Evolutionary conservation across 92 coral and sea anemone species (phyloP).

Genomic region (Plumapathes pennacea): DNA sequence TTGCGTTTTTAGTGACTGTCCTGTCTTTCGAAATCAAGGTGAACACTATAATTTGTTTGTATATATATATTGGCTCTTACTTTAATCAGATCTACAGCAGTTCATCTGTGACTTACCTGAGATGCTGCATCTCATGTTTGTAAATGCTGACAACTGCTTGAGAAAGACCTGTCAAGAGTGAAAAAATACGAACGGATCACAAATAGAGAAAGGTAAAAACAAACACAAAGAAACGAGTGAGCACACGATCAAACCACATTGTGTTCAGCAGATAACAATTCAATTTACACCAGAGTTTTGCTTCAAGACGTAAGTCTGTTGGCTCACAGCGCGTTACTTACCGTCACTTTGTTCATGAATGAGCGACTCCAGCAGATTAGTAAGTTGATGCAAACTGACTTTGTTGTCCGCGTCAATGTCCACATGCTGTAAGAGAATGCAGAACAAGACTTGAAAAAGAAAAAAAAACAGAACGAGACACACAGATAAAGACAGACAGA

Average conservation of each 20-base stretch:
- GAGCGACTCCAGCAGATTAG: conserved; percentile 77
- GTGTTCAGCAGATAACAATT: background rate
- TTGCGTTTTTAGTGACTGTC: too few relatives aligned
- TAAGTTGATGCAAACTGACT: conserved; percentile 75
- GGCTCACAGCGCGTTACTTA: too few relatives aligned
- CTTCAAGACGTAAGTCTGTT: background rate
- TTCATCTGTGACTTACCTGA: conserved; percentile 66
- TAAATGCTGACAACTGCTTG: conserved; percentile 90
- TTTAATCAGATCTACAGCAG: too few relatives aligned
- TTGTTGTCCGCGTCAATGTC: conserved; percentile 85
- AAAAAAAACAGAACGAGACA: background rate
- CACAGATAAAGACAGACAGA: too few relatives aligned
- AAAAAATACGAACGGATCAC: background rate
- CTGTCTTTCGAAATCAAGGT: too few relatives aligned
- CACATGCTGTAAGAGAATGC: conserved; percentile 59
- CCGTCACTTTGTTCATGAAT: conserved; percentile 92
- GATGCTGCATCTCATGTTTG: conserved; percentile 76
- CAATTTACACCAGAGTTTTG: background rate
- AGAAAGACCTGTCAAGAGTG: conserved; percentile 60
- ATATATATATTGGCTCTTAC: too few relatives aligned
- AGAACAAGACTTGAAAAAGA: too few relatives aligned
- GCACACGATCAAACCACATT: background rate
- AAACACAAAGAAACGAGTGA: background rate
- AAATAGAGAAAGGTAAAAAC: background rate
- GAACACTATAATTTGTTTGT: too few relatives aligned